Base-by-base conservation (phyloP, 2,888 invertebrate genomes). In the Gandaritis pyraliata region DNA sequence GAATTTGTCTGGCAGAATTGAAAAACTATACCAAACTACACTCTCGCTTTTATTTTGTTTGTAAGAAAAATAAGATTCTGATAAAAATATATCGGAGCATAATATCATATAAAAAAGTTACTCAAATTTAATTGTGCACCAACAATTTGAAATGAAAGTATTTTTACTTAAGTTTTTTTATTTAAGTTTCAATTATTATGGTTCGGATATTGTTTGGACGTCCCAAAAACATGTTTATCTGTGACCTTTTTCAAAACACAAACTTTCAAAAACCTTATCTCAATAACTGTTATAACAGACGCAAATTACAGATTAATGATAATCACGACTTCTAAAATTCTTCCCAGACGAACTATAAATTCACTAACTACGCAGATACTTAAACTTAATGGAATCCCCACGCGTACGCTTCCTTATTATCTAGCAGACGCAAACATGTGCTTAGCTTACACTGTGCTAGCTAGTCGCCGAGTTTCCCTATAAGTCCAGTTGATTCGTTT, bases 1-100 rank as follows among this genome's bases (percentile, higher is more conserved):
- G 74, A 75, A 78, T 80, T 77, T 79, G 77, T 81, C 77, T 77
- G 68, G 65, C 68, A 75, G 77, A 83, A 86, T 83, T 83, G 83
- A 87, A 86, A 88, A 84, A 84, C 83, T 75, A 70, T 74, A 77
- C 43, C 16, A 47, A 29, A 47, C 46, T 23, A n/a, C 70, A 57
- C 64, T 66, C 64, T 47, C 13, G 29, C 39, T 46, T 51, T 51
- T 62, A 64, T 61, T 63, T 61, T 64, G 57, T 66, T 53, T 58
- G 43, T 43, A 45, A 15, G 41, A 36, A 48, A 54, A 50, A 51
- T 43, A 41, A 38, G n/a, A 39, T 50, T 15, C 49, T 33, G 30
- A 30, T 7, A 36, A 33, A 33, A 48, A 33, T n/a, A 16, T n/a
- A 38, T 38, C 5, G 0, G 1, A 11, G 16, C 41, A 1, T 15